These are phyloP conservation scores for Stenodema calcarata DNA, from an alignment of 2,888 invertebrate genomes.

Conservation along the genomic window DNA sequence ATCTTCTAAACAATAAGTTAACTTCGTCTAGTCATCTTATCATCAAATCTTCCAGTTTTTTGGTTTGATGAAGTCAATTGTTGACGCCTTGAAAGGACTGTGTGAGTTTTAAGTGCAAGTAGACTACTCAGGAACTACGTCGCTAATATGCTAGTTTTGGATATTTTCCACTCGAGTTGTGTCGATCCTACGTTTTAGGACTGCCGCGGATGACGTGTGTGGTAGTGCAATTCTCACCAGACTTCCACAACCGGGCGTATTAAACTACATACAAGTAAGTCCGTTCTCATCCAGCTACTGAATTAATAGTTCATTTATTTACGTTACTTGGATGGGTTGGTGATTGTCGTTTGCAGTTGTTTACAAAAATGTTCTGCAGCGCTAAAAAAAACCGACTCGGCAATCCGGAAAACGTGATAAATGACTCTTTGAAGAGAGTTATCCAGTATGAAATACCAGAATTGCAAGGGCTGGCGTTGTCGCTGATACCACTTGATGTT, in stretches of 20 bases:
- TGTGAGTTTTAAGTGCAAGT: too few relatives aligned
- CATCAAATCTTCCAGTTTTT: not conserved
- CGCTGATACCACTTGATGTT: not conserved
- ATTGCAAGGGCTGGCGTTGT: not conserved
- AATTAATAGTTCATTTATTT: too few relatives aligned
- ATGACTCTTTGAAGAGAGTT: not conserved
- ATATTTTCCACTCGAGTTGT: not conserved
- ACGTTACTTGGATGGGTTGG: not conserved
- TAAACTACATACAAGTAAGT: too few relatives aligned
- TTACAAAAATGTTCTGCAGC: not conserved
- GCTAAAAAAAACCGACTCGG: not conserved
- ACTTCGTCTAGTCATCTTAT: not conserved
- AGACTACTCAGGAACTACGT: too few relatives aligned
- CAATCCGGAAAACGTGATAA: slow-evolving; percentile 1
- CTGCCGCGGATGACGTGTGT: not conserved
- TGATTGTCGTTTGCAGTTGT: not conserved
- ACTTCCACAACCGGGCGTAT: too few relatives aligned
- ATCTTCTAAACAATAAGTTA: not conserved
- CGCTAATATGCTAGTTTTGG: not conserved
- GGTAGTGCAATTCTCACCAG: too few relatives aligned
- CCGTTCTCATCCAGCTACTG: too few relatives aligned
- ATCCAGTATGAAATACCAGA: not conserved
- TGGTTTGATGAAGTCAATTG: not conserved
- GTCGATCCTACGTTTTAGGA: not conserved
- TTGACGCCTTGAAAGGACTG: not conserved